Conservation (phyloP, 2,113 vertebrate species). For the Anas platyrhynchos region DNA sequence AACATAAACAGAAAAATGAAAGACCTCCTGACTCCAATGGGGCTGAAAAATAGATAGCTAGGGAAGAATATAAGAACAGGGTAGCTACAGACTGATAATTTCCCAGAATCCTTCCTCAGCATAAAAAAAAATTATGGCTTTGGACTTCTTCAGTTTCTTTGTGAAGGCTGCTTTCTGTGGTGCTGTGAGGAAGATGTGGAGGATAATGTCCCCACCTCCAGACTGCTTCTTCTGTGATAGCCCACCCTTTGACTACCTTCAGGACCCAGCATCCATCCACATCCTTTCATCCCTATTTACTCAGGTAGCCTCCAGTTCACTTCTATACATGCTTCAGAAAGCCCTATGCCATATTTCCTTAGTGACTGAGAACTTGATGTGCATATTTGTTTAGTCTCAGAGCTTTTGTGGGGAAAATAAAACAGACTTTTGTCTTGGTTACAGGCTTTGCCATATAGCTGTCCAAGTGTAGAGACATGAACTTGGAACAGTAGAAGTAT, state of each 20-base stretch:
- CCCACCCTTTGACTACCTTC: neutral
- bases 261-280: neutral
- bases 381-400: neutral
- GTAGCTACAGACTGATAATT: neutral
- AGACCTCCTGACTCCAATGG: slow-evolving; percentile 15
- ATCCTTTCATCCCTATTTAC: neutral
- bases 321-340: neutral
- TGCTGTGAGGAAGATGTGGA: neutral
- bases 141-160: neutral
- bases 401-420: neutral
- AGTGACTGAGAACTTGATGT: neutral
- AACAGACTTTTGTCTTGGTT: neutral
- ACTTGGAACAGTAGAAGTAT: neutral
- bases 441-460: neutral
- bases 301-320: neutral
- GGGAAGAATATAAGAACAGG: neutral
- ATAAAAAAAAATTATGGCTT: neutral
- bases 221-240: neutral
- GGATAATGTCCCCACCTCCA: neutral
- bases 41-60: neutral
- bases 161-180: neutral
- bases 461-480: neutral
- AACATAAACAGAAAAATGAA: slow-evolving; percentile 47
- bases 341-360: neutral
- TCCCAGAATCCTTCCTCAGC: neutral